Base-by-base conservation (phyloP, 1,140 invertebrate species). In the Pachyrhynchus sulphureomaculatus region DNA sequence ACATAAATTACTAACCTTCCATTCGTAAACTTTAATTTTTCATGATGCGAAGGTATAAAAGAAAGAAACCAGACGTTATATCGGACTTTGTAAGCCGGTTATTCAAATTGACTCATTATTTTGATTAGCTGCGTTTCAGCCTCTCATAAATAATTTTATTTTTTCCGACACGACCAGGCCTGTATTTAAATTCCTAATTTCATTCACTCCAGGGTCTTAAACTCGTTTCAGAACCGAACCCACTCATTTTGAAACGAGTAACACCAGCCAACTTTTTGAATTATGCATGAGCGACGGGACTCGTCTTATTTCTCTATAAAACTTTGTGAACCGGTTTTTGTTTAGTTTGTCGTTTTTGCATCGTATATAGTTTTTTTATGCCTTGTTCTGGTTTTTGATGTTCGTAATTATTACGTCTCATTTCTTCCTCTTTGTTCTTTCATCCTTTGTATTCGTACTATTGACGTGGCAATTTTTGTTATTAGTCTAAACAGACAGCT, bases 221-320 rank as follows among this genome's bases (percentile, higher is more conserved):
- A 53, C 33, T 20, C 51, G 51, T 53, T 53, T 41, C 21, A 5
- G 37, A 36, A 53, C 21, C 37, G 24, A 36, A 53, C 51, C 48
- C 48, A 39, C 51, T 53, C 21, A 24, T 53, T 53, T 51, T 15
- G 10, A 51, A 36, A 51, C 48, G 29, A 51, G 48, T 12, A 21
- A 51, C 48, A 33, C 15, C 29, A 9, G 29, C 29, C 20, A 9
- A 12, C 24, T 24, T 32, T 13, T 39, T 53, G 51, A 29, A 53
- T 53, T 53, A 53, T 53, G 51, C 34, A 53, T 53, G 51, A 53
- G 21, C 51, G 36, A 33, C 24, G 18, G 51, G 32, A 36, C 51
- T 33, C 34, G 34, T 17, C 32, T 51, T 36, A 51, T 33, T 51
- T 51, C 48, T 36, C n/a, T 36, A 20, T 36, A 26, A 32, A 44